Percentiles rank a stretch among this genome's conserved stretches.
These are phyloP conservation scores for Spongia lamella DNA, from an alignment of 37 sponge, comb jelly and placozoan species.

Conservation along the genomic window DNA sequence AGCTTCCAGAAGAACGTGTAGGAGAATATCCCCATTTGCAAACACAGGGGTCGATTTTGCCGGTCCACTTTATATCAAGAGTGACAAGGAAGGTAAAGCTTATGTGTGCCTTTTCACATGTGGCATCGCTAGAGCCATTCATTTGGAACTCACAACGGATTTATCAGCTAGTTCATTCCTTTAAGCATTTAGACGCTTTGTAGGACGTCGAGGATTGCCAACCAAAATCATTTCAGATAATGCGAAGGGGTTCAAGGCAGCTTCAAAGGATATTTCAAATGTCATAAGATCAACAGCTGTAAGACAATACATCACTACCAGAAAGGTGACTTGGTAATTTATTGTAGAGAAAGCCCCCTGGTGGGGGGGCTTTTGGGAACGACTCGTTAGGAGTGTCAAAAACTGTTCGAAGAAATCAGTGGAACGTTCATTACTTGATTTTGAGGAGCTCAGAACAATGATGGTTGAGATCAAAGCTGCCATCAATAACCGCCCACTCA, in stretches of 20 bases:
- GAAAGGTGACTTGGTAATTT: background rate
- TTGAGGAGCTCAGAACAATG: slow-evolving; percentile 13
- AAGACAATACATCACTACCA: background rate
- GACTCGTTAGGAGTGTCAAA: background rate
- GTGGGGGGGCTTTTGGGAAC: slow-evolving; percentile 17
- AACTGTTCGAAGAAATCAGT: background rate
- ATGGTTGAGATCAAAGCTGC: background rate
- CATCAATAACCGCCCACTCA: slow-evolving; percentile 17
- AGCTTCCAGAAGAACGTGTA: slow-evolving; percentile 29
- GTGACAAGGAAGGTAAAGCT: background rate
- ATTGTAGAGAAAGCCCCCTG: slow-evolving; percentile 15
- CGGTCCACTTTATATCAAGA: slow-evolving; percentile 8
- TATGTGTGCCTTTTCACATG: too few species aligned
- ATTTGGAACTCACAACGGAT: background rate
- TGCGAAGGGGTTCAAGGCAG: slow-evolving; percentile 1
- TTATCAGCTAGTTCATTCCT: slow-evolving; percentile 1
- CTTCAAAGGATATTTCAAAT: slow-evolving; percentile 1
- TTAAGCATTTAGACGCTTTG: background rate
- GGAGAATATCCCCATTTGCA: slow-evolving; percentile 17
- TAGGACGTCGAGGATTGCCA: slow-evolving; percentile 1
- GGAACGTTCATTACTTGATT: background rate
- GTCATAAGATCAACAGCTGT: background rate
- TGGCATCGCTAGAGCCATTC: slow-evolving; percentile 8
- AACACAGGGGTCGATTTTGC: slow-evolving; percentile 30
- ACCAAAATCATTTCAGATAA: slow-evolving; percentile 4